Base-by-base conservation (phyloP, 2,888 invertebrate species). In the Hirtodrosophila histrioides region DNA sequence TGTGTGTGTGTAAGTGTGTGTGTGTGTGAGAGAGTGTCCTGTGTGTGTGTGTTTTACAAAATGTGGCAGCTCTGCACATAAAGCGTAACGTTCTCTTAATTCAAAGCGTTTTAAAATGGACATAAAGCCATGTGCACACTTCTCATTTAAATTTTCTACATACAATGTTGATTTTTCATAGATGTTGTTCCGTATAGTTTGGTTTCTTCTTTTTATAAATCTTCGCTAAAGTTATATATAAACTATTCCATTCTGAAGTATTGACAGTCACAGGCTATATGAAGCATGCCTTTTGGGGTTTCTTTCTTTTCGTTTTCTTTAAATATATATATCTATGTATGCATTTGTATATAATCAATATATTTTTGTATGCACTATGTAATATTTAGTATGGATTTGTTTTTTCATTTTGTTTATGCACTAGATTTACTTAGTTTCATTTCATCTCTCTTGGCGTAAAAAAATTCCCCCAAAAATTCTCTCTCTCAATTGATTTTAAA, bases 231-330 rank as follows among this genome's bases (percentile, higher is more conserved):
- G 74, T 77, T 76, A 82, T 82, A 86, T 87, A 85, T 85, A 85
- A 85, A 85, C 78, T 87, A 76, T 87, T 87, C 76, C 86, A 66
- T 71, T 87, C 70, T 86, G 86, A 88, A 88, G 88, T 89, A 89
- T 88, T 89, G 90, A 90, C 89, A 90, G 90, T 90, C 90, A 89
- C 87, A 90, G 89, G 89, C 89, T 87, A 84, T 83, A 75, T 77
- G 85, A 87, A 88, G 89, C 89, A 86, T 84, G 67, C 69, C 75
- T 71, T 65, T 60, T 41, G 45, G 31, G 31, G 31, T 49, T 60
- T 40, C 50, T 43, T 43, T 51, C 40, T 7, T 49, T 49, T 44
- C 49, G 53, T 56, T 58, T 70, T 64, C 54, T 66, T 45, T 65
- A 65, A 69, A 67, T 72, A 75, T 74, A 33, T 65, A 56, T 69